Conservation (phyloP, 2,888 invertebrate genomes). For the Amorpha juglandis region DNA sequence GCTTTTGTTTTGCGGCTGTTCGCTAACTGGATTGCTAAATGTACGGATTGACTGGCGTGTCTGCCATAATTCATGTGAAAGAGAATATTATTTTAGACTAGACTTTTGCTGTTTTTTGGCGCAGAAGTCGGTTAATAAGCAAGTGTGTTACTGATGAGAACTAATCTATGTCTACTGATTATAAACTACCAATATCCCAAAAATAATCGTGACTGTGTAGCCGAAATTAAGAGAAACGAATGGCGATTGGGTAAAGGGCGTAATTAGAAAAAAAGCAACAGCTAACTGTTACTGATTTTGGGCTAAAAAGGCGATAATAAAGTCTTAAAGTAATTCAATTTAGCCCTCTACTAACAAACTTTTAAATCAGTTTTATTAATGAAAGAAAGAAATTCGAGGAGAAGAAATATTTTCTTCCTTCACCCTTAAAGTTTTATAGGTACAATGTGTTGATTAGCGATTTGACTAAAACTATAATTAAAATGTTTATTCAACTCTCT, state of each 20-base stretch:
- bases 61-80: background rate
- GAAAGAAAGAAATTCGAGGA: no score
- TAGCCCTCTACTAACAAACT: background rate
- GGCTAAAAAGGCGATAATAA: background rate
- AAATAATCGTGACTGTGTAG: no score
- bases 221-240: no score
- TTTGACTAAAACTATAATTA: background rate
- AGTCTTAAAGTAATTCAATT: background rate
- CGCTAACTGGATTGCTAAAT: slow-evolving; percentile 12
- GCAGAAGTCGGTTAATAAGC: no score
- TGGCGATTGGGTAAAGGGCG: no score
- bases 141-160: no score
- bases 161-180: no score
- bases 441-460: background rate
- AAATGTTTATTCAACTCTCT: background rate
- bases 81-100: no score
- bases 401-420: background rate
- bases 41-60: slow-evolving; percentile 1
- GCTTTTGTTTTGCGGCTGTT: slow-evolving; percentile 3
- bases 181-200: no score
- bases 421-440: background rate
- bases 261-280: no score
- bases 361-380: background rate
- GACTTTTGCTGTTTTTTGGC: no score
- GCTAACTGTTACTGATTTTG: background rate